Evolutionary conservation across 2,888 invertebrate genomes (phyloP).

Genomic region (Phorcus lineatus): DNA sequence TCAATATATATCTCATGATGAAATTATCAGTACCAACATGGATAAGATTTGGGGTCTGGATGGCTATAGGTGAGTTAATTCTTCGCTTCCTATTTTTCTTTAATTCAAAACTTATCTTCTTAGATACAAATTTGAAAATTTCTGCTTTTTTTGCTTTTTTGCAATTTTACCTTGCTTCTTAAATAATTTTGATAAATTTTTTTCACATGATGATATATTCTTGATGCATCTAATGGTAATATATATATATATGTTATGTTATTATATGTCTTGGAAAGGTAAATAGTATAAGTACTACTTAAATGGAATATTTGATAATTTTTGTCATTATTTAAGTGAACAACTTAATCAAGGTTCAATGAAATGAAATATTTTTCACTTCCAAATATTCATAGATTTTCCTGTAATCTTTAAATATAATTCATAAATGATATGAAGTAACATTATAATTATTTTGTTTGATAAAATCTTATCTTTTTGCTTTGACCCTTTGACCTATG

Average conservation of each 20-base stretch:
- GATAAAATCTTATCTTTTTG: not conserved
- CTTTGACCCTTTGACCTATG: not conserved
- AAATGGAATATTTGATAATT: too few species aligned
- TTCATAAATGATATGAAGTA: not conserved
- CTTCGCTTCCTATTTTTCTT: not conserved
- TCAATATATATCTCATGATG: constrained; percentile 90
- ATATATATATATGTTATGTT: too few species aligned
- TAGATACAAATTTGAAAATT: not conserved
- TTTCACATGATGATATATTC: too few species aligned
- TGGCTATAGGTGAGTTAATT: constrained; percentile 80
- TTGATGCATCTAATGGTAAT: too few species aligned
- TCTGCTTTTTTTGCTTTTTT: not conserved
- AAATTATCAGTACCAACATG: constrained; percentile 87
- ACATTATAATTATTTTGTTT: not conserved
- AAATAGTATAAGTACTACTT: too few species aligned
- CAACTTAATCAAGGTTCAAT: too few species aligned
- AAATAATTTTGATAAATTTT: too few species aligned
- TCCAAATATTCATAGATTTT: too few species aligned
- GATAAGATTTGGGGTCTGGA: constrained; percentile 89
- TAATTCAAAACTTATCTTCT: not conserved
- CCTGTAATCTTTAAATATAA: too few species aligned
- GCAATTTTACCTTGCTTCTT: not conserved
- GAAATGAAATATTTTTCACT: too few species aligned
- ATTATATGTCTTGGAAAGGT: too few species aligned
- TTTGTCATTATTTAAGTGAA: too few species aligned